Conservation (phyloP, 2,113 vertebrate genomes). For the Tinamus guttatus region DNA sequence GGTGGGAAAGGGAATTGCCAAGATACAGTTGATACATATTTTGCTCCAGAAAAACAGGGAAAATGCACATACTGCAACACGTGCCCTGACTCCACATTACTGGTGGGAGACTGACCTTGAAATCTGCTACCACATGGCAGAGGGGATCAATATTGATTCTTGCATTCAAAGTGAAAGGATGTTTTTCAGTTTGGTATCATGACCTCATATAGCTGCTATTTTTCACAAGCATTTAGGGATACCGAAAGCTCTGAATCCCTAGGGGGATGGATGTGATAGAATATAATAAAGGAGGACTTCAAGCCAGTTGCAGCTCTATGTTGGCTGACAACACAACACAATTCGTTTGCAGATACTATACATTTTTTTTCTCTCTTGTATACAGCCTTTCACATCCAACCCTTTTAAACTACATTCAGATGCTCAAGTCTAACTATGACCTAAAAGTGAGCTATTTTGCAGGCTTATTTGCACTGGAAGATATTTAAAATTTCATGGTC, state of each 20-base stretch:
- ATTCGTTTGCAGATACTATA: not conserved
- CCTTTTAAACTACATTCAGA: not conserved
- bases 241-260: not conserved
- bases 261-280: not conserved
- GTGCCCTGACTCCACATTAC: not conserved
- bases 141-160: not conserved
- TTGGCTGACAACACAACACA: not conserved
- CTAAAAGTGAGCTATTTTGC: not conserved
- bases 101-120: not conserved
- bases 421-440: not conserved
- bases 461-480: not conserved
- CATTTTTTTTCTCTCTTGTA: not conserved
- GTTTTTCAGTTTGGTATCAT: not conserved
- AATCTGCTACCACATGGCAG: not conserved
- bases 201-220: not conserved
- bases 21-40: not conserved
- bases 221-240: not conserved
- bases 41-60: not conserved
- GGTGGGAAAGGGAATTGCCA: not conserved
- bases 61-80: not conserved
- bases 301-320: not conserved
- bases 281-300: not conserved
- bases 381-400: not conserved
- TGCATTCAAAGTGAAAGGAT: not conserved
- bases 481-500: constrained; percentile 10